phyloP scores from a whole-genome alignment of 2,113 vertebrate genomes.

The Oncorhynchus nerka region DNA sequence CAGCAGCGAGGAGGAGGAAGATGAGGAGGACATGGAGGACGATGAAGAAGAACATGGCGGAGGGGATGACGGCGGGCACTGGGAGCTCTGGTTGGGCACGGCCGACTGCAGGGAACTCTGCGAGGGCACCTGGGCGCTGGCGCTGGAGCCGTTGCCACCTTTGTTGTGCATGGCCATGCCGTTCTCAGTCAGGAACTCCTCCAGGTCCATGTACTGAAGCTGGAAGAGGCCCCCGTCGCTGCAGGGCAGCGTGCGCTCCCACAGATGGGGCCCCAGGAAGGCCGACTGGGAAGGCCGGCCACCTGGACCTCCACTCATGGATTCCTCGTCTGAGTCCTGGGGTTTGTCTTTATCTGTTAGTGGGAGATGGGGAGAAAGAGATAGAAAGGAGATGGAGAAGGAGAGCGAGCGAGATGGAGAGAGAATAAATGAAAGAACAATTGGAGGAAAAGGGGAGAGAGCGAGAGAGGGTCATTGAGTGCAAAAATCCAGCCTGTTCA shows the following conservation, averaged over 20 bases:
- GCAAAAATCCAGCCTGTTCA: background rate
- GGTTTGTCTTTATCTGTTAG: slow-evolving; percentile 75
- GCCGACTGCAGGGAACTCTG: slow-evolving; percentile 75
- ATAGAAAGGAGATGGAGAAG: background rate
- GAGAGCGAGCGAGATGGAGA: background rate
- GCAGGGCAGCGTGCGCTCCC: slow-evolving; percentile 78
- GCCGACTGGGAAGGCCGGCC: slow-evolving; percentile 69
- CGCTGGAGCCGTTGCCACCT: slow-evolving; percentile 55
- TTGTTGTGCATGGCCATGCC: slow-evolving; percentile 77
- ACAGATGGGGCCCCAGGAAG: slow-evolving; percentile 77
- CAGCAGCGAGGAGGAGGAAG: slow-evolving; percentile 74
- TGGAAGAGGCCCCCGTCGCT: slow-evolving; percentile 76
- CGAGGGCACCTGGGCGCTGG: slow-evolving; percentile 74
- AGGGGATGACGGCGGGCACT: slow-evolving; percentile 72
- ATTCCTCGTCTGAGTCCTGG: slow-evolving; percentile 71
- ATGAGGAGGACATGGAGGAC: slow-evolving; percentile 75
- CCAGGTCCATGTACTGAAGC: slow-evolving; percentile 82
- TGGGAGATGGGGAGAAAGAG: background rate
- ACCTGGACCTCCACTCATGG: slow-evolving; percentile 32
- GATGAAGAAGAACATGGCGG: slow-evolving; percentile 72
- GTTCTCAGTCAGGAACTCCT: slow-evolving; percentile 80
- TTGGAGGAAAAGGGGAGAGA: too few relatives aligned
- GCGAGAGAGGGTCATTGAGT: background rate
- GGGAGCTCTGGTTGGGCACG: slow-evolving; percentile 78
- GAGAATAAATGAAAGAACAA: background rate